Evolutionary conservation across 2,888 invertebrate genomes (phyloP), one percentile per base, ranked within the genome.

Genomic region (Drosophila testacea): DNA sequence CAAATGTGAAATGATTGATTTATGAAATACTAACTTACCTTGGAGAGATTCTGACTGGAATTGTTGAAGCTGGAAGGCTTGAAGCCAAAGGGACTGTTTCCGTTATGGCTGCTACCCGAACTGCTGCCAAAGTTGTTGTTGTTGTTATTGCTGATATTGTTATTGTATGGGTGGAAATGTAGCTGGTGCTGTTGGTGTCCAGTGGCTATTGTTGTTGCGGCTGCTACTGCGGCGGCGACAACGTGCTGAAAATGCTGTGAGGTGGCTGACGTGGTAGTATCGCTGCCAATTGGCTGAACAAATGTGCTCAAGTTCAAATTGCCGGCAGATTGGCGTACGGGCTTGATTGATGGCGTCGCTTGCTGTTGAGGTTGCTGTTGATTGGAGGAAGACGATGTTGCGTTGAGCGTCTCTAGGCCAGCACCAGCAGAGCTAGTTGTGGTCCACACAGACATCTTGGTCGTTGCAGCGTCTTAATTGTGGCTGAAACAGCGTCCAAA

Each of bases 371-470:
- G 47, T 9, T 28, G 46, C n/a, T 36, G 48, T 28, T 47, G 46
- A 13, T 32, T 46, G 47, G 44, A 39, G 51, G 47, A 13, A 4
- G 57, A 30, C 11, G 66, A 51, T 11, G 56, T 55, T 13, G 54
- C 28, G 32, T 60, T 64, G 41, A 70, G 64, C 44, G 73, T 83
- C 67, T 92, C 92, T 91, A 94, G 90, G 88, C 93, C 95, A 66
- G 62, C 59, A 62, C 54, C 79, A 92, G 94, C 95, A 92, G 94
- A 94, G 88, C 94, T 94, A 92, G 94, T 94, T 91, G 95, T 95
- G 90, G 95, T 95, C 95, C 95, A 95, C 93, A 95, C 94, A 93
- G 95, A 95, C 95, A 92, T 92, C 69, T 73, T 83, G 84, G 44
- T 54, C 47, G 32, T 3, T 13, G 48, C 27, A 51, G 56, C 7